Evolutionary conservation across 2,113 vertebrate species (phyloP).

Genomic region (Tachycineta bicolor): DNA sequence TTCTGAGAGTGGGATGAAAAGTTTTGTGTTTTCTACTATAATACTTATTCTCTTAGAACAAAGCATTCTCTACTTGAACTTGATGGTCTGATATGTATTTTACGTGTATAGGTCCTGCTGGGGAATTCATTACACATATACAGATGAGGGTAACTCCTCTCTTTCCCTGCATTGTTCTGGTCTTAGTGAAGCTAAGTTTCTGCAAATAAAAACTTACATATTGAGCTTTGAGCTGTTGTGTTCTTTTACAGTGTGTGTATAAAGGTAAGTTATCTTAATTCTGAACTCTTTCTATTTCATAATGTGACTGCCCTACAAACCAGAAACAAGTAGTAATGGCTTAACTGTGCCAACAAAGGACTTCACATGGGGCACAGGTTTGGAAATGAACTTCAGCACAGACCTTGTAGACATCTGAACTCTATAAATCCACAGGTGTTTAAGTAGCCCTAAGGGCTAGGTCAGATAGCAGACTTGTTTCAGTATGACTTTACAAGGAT

Average conservation of each 20-base stretch:
- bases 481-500: slow-evolving; percentile 78
- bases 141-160: neutral
- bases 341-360: slow-evolving; percentile 54
- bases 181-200: neutral
- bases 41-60: neutral
- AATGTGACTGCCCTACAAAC: slow-evolving; percentile 34
- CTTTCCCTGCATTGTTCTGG: neutral
- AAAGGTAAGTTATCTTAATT: slow-evolving; percentile 40
- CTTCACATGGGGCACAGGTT: slow-evolving; percentile 67
- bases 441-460: slow-evolving; percentile 76
- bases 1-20: neutral
- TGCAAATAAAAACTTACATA: slow-evolving; percentile 15
- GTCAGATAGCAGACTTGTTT: slow-evolving; percentile 77
- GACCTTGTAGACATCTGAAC: slow-evolving; percentile 77
- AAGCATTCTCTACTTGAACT: neutral
- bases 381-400: slow-evolving; percentile 75
- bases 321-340: slow-evolving; percentile 49
- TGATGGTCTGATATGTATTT: neutral
- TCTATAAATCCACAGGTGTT: slow-evolving; percentile 84
- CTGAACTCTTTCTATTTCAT: slow-evolving; percentile 18
- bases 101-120: neutral
- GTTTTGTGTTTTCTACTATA: neutral
- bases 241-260: neutral
- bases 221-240: neutral
- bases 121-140: neutral